A percentile compares a stretch with the other conserved stretches of the same genome.
These are phyloP conservation scores for Drepana falcataria DNA, from an alignment of 2,888 invertebrate genomes.

Conservation along the genomic window DNA sequence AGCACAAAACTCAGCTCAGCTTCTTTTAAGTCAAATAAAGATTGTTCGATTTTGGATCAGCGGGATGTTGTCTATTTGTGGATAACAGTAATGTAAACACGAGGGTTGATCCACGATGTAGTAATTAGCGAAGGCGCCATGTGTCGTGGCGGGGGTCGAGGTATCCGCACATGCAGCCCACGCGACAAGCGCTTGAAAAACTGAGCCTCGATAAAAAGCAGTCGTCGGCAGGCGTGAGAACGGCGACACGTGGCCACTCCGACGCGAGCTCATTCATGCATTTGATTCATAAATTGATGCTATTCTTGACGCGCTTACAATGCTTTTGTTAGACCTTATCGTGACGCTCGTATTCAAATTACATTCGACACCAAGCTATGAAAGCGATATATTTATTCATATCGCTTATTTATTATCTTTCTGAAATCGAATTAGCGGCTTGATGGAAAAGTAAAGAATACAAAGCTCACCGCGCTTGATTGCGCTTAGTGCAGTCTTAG, in stretches of 20 bases:
- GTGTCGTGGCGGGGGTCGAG: conserved; percentile 65
- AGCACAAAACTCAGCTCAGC: too few species aligned
- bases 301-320: conserved; percentile 35
- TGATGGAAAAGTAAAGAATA: conserved; percentile 11
- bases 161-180: conserved; percentile 65
- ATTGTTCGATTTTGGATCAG: conserved; percentile 3
- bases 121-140: conserved; percentile 72
- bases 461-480: conserved; percentile 23
- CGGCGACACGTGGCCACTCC: conserved; percentile 62
- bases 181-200: conserved; percentile 61
- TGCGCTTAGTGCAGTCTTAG: conserved; percentile 46
- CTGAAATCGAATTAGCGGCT: conserved; percentile 5
- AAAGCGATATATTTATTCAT: neutral
- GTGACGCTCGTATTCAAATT: conserved; percentile 2
- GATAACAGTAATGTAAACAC: conserved; percentile 2
- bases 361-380: neutral
- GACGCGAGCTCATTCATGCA: conserved; percentile 69
- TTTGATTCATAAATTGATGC: conserved; percentile 72
- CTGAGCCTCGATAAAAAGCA: conserved; percentile 64
- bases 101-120: conserved; percentile 47
- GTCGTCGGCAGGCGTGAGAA: conserved; percentile 66
- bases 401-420: too few species aligned
- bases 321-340: neutral
- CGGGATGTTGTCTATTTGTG: conserved; percentile 3
- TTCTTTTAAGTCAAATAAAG: too few species aligned